Evolutionary conservation across 2,797 vertebrate genomes (phyloP).

Genomic region (Phoeniculus purpureus): DNA sequence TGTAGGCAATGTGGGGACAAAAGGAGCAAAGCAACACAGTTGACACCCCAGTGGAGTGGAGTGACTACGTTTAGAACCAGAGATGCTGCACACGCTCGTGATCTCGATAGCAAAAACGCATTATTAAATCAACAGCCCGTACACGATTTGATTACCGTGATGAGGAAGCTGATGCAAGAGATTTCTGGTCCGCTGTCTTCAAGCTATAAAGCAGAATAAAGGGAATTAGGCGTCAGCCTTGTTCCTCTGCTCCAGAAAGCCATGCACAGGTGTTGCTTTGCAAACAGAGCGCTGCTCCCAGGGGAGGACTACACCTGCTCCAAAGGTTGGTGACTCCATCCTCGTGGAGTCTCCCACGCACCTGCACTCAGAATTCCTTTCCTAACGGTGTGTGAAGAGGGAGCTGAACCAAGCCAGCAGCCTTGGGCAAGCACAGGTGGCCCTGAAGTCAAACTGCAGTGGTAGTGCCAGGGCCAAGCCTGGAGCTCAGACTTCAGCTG

Average conservation of each 20-base stretch:
- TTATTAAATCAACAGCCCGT: slow-evolving; percentile 16
- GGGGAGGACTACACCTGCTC: background rate
- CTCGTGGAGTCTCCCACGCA: background rate
- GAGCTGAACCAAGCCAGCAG: background rate
- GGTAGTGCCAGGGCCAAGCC: background rate
- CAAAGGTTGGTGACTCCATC: background rate
- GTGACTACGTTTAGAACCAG: background rate
- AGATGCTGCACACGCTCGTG: background rate
- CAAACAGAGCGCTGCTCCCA: background rate
- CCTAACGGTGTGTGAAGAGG: background rate
- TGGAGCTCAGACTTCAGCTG: background rate
- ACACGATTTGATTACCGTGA: slow-evolving; percentile 10
- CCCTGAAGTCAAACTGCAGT: background rate
- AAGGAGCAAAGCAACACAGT: background rate
- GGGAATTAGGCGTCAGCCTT: slow-evolving; percentile 7
- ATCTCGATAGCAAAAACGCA: background rate
- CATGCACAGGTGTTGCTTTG: background rate
- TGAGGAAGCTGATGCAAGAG: slow-evolving; percentile 15
- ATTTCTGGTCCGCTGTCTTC: slow-evolving; percentile 49
- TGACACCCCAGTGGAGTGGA: background rate
- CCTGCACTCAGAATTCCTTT: background rate
- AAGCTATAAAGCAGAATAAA: slow-evolving; percentile 24
- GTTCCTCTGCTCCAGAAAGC: slow-evolving; percentile 1
- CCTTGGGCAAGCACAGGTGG: background rate
- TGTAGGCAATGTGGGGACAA: background rate